Conservation (phyloP, 2,888 invertebrate genomes). For the Cancer borealis region DNA sequence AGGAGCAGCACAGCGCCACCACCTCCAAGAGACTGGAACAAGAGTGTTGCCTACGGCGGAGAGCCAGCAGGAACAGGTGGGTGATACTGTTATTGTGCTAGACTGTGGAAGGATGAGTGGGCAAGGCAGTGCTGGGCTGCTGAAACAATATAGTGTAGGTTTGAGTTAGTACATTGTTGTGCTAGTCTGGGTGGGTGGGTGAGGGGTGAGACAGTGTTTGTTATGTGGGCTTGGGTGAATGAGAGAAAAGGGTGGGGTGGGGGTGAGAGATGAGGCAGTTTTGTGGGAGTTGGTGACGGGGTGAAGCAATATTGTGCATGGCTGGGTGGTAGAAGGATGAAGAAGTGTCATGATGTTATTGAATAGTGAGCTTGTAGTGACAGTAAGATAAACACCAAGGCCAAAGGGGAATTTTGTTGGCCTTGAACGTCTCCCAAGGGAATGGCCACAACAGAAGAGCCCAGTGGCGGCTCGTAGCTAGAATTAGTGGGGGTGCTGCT, state of each 20-base stretch:
- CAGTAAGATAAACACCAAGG: not conserved
- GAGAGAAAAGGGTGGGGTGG: no score
- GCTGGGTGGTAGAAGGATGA: not conserved
- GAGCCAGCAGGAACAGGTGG: not conserved
- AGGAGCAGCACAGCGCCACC: slow-evolving; percentile 38
- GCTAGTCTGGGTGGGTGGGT: not conserved
- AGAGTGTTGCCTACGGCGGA: slow-evolving; percentile 46
- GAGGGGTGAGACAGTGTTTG: not conserved
- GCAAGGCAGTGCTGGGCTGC: not conserved
- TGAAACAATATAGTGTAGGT: not conserved
- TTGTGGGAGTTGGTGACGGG: not conserved
- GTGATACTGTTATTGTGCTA: not conserved
- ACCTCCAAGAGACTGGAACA: slow-evolving; percentile 50
- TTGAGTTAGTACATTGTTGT: not conserved
- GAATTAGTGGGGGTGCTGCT: no score
- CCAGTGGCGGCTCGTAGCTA: no score
- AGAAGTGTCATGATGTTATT: not conserved
- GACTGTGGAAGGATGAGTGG: not conserved
- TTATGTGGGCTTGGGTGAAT: no score
- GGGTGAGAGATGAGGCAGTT: no score
- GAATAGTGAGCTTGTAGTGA: no score
- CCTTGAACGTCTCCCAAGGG: no score
- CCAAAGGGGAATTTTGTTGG: no score
- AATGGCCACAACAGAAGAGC: no score
- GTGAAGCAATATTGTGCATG: not conserved